Base-by-base conservation (phyloP, 2,113 vertebrate genomes). In the Gallinago paraguaiae region DNA sequence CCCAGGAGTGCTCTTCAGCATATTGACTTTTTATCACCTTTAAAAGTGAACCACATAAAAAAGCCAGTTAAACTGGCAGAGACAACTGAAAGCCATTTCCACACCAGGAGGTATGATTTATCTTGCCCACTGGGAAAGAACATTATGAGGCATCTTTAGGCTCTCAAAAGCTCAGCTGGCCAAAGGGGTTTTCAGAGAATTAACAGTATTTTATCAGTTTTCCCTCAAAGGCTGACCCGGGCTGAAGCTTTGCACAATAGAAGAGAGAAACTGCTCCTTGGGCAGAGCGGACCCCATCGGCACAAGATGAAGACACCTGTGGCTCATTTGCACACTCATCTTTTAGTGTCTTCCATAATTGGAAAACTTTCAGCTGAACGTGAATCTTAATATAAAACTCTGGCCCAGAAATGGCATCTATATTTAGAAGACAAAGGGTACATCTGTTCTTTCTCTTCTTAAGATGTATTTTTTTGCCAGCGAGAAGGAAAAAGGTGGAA, bases 391-490 rank as follows among this genome's bases (percentile, higher is more conserved):
- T 77, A 89, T 76, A 94, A 90, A 92, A 82, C 43, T 41, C 70
- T 87, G 82, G 50, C 93, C 93, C 78, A 95, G 91, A 97, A 96
- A 92, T 48, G 28, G 84, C 37, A 82, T 63, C 93, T 95, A 93
- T 96, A 95, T 96, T 97, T 95, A 93, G 96, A 88, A 92, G 82
- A 94, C 82, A 92, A 93, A 95, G 18, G 71, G 46, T 78, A 78
- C 33, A 53, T 65, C 60, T 79, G 31, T 74, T 86, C 87, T 79
- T 74, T 81, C 82, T 86, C 51, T 56, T 57, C 69, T 50, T 22
- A 64, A 90, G 82, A 78, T n/a, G 20, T 61, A 56, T 11, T 76
- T 93, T 64, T n/a, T 92, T 94, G 50, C 37, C 56, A 90, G 68
- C 0, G 17, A 95, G 65, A 92, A 75, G 57, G 69, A 67, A 90